phyloP scores from a whole-genome alignment of 1,140 invertebrate species.

The Phthorimaea operculella region DNA sequence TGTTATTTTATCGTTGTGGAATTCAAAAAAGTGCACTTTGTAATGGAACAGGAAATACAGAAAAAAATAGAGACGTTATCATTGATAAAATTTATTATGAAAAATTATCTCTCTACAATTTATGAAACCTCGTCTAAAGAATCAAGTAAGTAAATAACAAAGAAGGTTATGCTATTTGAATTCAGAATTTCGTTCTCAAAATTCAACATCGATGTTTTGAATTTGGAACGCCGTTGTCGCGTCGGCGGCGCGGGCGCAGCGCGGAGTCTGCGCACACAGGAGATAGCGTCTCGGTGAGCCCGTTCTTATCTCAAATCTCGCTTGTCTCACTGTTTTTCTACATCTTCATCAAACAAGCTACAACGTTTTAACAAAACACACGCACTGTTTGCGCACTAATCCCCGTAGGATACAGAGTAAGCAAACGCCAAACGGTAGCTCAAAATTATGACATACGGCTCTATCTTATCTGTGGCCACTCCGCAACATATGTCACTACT shows the following conservation, averaged over 20 bases:
- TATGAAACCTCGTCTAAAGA: no score
- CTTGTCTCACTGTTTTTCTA: constrained; percentile 38
- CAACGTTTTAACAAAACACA: constrained; percentile 40
- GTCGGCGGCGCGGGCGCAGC: constrained; percentile 8
- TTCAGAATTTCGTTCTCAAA: background rate
- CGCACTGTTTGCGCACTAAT: constrained; percentile 52
- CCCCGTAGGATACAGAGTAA: constrained; percentile 43
- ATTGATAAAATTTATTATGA: no score
- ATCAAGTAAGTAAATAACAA: no score
- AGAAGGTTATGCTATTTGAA: background rate
- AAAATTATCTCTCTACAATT: no score
- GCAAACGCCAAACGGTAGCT: constrained; percentile 58
- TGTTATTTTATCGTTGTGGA: no score
- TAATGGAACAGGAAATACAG: no score
- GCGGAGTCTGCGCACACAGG: constrained; percentile 3
- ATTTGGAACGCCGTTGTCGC: constrained; percentile 2
- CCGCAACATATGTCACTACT: constrained; percentile 49
- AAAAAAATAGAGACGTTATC: no score
- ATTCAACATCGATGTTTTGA: background rate
- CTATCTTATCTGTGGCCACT: constrained; percentile 64
- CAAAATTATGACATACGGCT: constrained; percentile 58
- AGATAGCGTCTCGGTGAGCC: constrained; percentile 21
- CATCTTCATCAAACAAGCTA: constrained; percentile 43
- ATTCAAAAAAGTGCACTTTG: no score
- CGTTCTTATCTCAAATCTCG: constrained; percentile 39